Percentiles rank a stretch among this genome's conserved stretches.
phyloP scores from a whole-genome alignment of 2,888 invertebrate species.

The Rapana venosa region DNA sequence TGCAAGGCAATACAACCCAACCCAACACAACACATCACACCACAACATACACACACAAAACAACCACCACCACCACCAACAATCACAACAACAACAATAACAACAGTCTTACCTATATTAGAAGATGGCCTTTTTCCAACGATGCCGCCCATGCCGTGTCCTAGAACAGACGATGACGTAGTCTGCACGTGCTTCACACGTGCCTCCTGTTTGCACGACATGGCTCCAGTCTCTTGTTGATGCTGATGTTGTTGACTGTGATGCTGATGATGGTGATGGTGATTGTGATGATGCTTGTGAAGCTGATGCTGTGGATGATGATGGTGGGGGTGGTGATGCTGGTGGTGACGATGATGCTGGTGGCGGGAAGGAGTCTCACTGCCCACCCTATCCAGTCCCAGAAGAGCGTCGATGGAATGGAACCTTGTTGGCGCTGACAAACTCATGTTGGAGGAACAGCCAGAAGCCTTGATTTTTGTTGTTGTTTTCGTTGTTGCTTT shows the following conservation, averaged over 20 bases:
- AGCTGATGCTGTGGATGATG: slow-evolving; percentile 36
- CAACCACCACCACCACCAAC: not conserved
- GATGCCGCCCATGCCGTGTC: not conserved
- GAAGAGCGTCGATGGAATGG: slow-evolving; percentile 67
- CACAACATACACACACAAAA: not conserved
- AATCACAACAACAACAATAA: not conserved
- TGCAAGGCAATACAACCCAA: not conserved
- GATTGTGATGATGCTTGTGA: not conserved
- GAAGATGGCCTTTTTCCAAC: not conserved
- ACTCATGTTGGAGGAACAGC: slow-evolving; percentile 44
- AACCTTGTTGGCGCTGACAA: slow-evolving; percentile 52
- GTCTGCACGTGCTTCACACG: not conserved
- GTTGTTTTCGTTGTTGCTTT: no score
- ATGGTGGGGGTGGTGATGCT: slow-evolving; percentile 25
- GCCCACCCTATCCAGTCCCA: slow-evolving; percentile 55
- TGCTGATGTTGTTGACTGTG: not conserved
- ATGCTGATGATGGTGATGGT: slow-evolving; percentile 9
- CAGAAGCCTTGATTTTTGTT: no score
- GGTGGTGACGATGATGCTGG: slow-evolving; percentile 6
- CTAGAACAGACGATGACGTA: not conserved
- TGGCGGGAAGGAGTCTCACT: slow-evolving; percentile 35
- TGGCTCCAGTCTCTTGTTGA: not conserved
- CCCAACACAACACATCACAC: no score
- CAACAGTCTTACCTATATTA: not conserved
- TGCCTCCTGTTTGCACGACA: not conserved